Evolutionary conservation across 1,140 invertebrate genomes (phyloP), one percentile per base, ranked within the genome.

Genomic region (Drosophila ananassae): DNA sequence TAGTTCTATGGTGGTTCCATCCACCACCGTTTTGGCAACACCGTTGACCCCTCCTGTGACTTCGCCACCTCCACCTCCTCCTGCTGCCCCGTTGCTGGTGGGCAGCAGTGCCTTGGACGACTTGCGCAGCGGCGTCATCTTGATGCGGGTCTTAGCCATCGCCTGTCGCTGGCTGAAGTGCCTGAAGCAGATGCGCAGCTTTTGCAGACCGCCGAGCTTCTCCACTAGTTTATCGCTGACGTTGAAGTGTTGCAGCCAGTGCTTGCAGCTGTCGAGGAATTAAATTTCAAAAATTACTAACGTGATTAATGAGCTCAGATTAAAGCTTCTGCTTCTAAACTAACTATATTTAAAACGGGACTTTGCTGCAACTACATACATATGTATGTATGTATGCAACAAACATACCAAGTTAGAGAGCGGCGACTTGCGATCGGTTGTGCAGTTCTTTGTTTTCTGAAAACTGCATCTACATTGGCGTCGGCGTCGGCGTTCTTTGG

Each of bases 91-190:
- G 34, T 41, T 30, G 12, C 37, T 60, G 52, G 55, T 48, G 50
- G 54, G 53, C 8, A 55, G 21, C 7, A 48, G 59, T 48, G 60
- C 77, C 74, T 91, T 91, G n/a, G 79, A 34, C 24, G 77, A 44
- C 32, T 71, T 57, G 50, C 90, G 90, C 54, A 89, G 63, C 56
- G 90, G 90, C 62, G 89, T 91, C 46, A 80, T 91, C 69, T 91
- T 91, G 51, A 91, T 91, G 66, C 90, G 84, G 54, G 90, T 91
- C 52, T 91, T 91, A 64, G 90, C 90, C 90, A 91, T 91, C 52
- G 67, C 69, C 54, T 83, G 61, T 39, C 73, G 59, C 59, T 79
- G 71, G 53, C 62, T 72, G 34, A 90, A 87, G 44, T 90, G 89
- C 53, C 71, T 61, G 25, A 56, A 64, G 71, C 87, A 90, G 74